Evolutionary conservation across 2,113 vertebrate species (phyloP).

Genomic region (Melanostigma gelatinosum): DNA sequence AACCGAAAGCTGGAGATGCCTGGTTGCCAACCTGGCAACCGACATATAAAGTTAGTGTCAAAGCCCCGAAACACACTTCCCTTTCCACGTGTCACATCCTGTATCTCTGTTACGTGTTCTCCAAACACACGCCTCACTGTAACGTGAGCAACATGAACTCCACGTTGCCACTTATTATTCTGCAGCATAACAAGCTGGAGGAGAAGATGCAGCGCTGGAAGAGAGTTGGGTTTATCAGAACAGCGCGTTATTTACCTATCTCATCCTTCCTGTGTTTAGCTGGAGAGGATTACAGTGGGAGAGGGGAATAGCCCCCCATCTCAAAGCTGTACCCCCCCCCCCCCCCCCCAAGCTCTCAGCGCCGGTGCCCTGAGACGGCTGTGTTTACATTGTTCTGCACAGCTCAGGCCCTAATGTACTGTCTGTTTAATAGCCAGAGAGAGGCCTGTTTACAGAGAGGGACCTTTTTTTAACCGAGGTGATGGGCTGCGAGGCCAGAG

Average conservation of each 20-base stretch:
- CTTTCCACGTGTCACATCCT: constrained; percentile 10
- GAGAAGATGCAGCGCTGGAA: constrained; percentile 21
- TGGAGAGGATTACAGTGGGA: constrained; percentile 69
- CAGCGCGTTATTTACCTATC: constrained; percentile 76
- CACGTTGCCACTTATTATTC: constrained; percentile 16
- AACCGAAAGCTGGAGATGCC: neutral
- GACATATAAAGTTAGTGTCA: neutral
- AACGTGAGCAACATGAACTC: constrained; percentile 14
- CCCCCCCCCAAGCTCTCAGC: neutral
- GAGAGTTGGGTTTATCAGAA: constrained; percentile 62
- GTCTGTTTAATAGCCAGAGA: constrained; percentile 79
- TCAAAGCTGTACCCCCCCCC: neutral
- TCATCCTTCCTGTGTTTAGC: constrained; percentile 84
- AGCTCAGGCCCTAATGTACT: constrained; percentile 76
- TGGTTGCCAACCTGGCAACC: neutral
- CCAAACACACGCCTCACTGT: constrained; percentile 28
- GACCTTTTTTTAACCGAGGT: constrained; percentile 72
- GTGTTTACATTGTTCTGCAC: constrained; percentile 78
- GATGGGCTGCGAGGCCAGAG: constrained; percentile 71
- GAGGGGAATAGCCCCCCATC: constrained; percentile 52
- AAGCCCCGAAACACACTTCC: neutral
- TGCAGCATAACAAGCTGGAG: constrained; percentile 41
- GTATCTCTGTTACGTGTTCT: constrained; percentile 30
- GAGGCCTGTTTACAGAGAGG: constrained; percentile 77
- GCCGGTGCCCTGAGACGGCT: constrained; percentile 67